Conservation (phyloP, 2,113 vertebrate species). For the Tapirus terrestris region DNA sequence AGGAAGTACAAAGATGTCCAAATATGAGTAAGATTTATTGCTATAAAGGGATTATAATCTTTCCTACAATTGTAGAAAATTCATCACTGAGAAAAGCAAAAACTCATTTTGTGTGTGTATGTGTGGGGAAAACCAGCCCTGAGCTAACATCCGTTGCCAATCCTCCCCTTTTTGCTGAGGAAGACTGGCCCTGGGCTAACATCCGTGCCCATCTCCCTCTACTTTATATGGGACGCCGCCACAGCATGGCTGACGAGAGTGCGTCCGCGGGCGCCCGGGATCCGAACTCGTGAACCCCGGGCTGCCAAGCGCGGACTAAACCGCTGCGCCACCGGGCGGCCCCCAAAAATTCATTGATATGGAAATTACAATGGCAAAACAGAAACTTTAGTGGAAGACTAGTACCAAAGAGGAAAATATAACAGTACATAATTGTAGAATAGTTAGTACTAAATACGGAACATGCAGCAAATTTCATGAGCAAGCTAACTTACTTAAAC, state of each 20-base stretch:
- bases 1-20: background rate
- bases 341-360: background rate
- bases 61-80: background rate
- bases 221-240: too few species aligned
- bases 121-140: too few species aligned
- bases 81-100: background rate
- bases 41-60: background rate
- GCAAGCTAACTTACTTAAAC: background rate
- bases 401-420: conserved; percentile 21
- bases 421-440: background rate
- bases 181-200: too few species aligned
- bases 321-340: too few species aligned
- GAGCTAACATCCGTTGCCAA: too few species aligned
- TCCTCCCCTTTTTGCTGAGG: too few species aligned
- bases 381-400: background rate
- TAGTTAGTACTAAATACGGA: background rate
- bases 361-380: conserved; percentile 16
- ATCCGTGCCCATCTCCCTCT: too few species aligned
- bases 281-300: too few species aligned
- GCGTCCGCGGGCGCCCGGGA: too few species aligned
- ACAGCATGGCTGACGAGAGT: too few species aligned
- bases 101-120: background rate
- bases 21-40: background rate
- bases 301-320: too few species aligned
- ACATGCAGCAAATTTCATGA: background rate